These are phyloP conservation scores for Reinhardtius hippoglossoides DNA, from an alignment of 2,113 vertebrate species.

Conservation along the genomic window DNA sequence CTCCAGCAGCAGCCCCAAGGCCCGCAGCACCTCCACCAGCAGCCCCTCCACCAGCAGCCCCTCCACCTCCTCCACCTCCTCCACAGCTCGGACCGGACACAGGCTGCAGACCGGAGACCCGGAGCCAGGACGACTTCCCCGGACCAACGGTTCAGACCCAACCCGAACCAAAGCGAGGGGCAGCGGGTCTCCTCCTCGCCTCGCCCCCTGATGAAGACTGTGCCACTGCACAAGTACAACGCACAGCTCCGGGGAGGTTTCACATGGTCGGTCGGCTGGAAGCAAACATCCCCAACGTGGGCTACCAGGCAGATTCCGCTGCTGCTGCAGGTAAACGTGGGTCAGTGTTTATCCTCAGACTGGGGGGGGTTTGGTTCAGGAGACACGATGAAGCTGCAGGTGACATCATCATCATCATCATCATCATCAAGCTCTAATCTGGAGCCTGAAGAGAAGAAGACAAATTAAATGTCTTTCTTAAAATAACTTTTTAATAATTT, in stretches of 20 bases:
- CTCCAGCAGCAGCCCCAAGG: too few species aligned
- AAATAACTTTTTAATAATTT: too few species aligned
- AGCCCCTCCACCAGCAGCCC: background rate
- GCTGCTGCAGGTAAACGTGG: constrained; percentile 23
- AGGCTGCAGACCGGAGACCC: background rate
- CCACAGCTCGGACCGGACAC: background rate
- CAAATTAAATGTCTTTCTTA: too few species aligned
- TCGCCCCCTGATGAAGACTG: background rate
- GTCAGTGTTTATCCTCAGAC: too few species aligned
- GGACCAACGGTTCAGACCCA: background rate
- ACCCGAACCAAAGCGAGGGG: background rate
- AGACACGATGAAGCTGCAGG: too few species aligned
- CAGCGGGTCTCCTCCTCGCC: background rate
- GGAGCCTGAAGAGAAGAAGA: too few species aligned
- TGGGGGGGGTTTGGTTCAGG: too few species aligned
- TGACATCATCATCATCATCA: too few species aligned
- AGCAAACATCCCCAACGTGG: background rate
- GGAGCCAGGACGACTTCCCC: background rate
- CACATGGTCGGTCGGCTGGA: constrained; percentile 34
- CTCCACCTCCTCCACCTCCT: too few species aligned
- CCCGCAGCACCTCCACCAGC: background rate
- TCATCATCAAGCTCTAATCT: too few species aligned
- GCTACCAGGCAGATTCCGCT: constrained; percentile 41
- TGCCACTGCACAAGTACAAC: background rate
- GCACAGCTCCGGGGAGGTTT: constrained; percentile 36